These are phyloP conservation scores for Pica pica DNA, from an alignment of 2,113 vertebrate genomes.

Conservation along the genomic window DNA sequence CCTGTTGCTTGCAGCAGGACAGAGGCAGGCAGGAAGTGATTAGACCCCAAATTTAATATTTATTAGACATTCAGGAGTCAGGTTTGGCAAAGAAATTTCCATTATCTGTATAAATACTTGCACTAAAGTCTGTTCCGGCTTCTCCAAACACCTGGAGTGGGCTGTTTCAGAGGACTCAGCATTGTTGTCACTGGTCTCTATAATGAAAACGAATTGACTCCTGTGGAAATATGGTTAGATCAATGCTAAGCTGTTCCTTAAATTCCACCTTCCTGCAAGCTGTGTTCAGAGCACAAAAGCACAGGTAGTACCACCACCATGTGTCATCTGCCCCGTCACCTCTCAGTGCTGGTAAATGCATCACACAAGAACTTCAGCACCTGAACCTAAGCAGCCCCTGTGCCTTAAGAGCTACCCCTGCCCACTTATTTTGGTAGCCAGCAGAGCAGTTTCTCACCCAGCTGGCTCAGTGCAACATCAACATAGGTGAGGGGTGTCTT, in stretches of 20 bases:
- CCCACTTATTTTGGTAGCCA: background rate
- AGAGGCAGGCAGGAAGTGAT: background rate
- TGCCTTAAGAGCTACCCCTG: background rate
- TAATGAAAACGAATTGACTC: background rate
- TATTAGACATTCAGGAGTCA: background rate
- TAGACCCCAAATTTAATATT: background rate
- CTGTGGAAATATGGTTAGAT: fast-evolving
- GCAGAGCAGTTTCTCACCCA: background rate
- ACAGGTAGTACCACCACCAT: fast-evolving
- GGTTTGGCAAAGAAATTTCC: background rate
- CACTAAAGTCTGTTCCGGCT: background rate
- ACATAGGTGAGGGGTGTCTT: fast-evolving
- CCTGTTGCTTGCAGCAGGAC: background rate
- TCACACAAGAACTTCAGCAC: background rate
- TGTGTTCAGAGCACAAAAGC: background rate
- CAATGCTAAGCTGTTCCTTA: background rate
- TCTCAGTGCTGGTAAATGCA: background rate
- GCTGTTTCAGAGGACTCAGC: background rate
- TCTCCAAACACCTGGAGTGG: background rate
- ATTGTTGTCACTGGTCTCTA: fast-evolving
- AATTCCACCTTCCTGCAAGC: background rate
- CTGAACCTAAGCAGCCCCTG: background rate
- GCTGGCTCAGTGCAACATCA: background rate
- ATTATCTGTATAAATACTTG: background rate
- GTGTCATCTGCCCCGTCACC: fast-evolving